phyloP scores from a whole-genome alignment of 2,888 invertebrate species.

The Tenthredo notha region DNA sequence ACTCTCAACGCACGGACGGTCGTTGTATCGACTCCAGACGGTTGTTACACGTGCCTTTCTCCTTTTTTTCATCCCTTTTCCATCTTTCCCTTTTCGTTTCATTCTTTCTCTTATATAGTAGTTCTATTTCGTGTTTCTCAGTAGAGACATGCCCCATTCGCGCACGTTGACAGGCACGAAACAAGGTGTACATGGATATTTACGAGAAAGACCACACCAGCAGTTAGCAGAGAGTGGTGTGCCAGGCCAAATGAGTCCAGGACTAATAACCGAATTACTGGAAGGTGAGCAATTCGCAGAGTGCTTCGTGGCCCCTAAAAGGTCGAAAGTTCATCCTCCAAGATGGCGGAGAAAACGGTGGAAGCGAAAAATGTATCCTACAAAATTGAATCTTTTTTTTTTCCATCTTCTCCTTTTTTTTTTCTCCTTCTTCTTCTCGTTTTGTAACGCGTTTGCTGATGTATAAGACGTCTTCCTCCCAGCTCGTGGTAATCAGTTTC shows the following conservation, averaged over 20 bases:
- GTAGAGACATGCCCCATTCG: background rate
- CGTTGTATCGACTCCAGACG: conserved; percentile 51
- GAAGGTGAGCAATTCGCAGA: conserved; percentile 35
- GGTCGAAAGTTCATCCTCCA: conserved; percentile 28
- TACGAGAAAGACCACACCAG: conserved; percentile 23
- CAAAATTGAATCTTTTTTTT: conserved; percentile 7
- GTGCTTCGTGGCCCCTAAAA: conserved; percentile 17
- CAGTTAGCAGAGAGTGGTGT: conserved; percentile 18
- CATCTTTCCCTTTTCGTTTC: background rate
- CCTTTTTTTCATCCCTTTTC: background rate
- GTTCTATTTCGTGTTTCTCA: conserved; percentile 22
- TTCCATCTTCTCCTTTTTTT: no score
- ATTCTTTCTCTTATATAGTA: conserved; percentile 37
- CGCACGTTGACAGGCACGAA: conserved; percentile 18
- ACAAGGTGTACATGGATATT: conserved; percentile 33
- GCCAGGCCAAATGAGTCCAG: conserved; percentile 29
- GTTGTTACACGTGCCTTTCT: conserved; percentile 49
- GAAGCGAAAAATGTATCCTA: background rate
- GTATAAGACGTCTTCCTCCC: background rate
- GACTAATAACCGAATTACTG: conserved; percentile 47
- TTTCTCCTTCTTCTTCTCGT: background rate
- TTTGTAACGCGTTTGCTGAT: background rate
- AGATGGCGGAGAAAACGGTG: background rate
- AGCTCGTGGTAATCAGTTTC: background rate
- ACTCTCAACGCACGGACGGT: conserved; percentile 45